phyloP scores from a whole-genome alignment of 2,113 vertebrate genomes.

The Myrmophylax atrothorax region DNA sequence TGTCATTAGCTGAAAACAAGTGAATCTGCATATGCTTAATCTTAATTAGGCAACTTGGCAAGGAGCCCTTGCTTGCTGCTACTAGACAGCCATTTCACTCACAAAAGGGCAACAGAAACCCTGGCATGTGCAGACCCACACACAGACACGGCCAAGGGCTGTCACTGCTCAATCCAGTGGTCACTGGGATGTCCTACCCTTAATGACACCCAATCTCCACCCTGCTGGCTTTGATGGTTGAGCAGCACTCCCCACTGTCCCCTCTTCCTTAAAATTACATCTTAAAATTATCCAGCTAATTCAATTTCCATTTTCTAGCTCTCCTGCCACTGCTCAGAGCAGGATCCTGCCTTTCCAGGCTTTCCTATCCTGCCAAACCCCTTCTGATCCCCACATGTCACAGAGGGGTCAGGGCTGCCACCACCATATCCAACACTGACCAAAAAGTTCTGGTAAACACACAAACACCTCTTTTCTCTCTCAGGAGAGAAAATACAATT shows the following conservation, averaged over 20 bases:
- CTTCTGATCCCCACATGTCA: background rate
- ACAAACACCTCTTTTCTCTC: background rate
- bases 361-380: background rate
- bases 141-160: background rate
- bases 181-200: background rate
- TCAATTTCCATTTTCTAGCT: background rate
- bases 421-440: accelerated
- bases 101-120: slow-evolving; percentile 60
- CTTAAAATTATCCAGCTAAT: background rate
- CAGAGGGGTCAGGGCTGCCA: background rate
- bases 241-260: background rate
- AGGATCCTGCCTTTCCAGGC: background rate
- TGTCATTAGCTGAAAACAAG: slow-evolving; percentile 73
- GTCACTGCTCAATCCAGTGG: background rate
- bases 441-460: background rate
- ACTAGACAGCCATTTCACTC: slow-evolving; percentile 54
- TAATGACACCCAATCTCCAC: background rate
- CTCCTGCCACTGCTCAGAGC: background rate
- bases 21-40: slow-evolving; percentile 70
- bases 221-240: background rate
- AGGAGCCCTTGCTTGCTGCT: slow-evolving; percentile 53
- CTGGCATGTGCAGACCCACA: background rate
- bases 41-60: slow-evolving; percentile 60
- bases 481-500: background rate
- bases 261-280: background rate